Evolutionary conservation across 1,140 invertebrate genomes (phyloP), one percentile per base, ranked within the genome.

Genomic region (Choristoneura fumiferana): DNA sequence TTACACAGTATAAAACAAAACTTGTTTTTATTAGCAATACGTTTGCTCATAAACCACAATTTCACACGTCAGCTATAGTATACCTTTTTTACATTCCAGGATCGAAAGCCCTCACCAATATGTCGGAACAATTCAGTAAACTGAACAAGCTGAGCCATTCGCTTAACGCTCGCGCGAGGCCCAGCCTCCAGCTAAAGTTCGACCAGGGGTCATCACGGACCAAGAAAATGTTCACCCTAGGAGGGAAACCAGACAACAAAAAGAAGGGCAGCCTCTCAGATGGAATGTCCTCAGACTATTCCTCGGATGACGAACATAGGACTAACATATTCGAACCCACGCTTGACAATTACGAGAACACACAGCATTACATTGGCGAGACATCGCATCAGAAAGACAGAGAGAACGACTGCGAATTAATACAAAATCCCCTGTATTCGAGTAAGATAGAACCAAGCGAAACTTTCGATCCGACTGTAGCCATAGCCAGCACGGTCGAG

Each of bases 61-160:
- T 29, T 29, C 22, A n/a, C n/a, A n/a, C n/a, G n/a, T n/a, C n/a
- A n/a, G n/a, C n/a, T n/a, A n/a, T 29, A 29, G 22, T 29, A 29
- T 29, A 2, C 22, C 2, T 29, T 6, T 29, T 6, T 29, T n/a
- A n/a, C 37, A 61, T 56, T 75, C 8, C 67, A 89, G 85, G 85
- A 76, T 95, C 95, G 10, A 96, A 96, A 90, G 95, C 95, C 45
- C 84, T 97, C 10, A 95, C 91, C 33, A 96, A 96, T 80, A 93
- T 97, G 87, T 92, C 94, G 0, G 95, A 96, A 55, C 95, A 96
- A 72, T 95, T 97, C 78, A 95, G 94, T 36, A 96, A 95, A 79
- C 74, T 95, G 1, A 95, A 95, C 76, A 94, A 93, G 76, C 87
- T 96, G 10, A 92, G 94, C 35, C 93, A 93, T 57, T 93, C 91